Evolutionary conservation across 2,888 invertebrate genomes (phyloP).

Genomic region (Orthonychiurus folsomi): DNA sequence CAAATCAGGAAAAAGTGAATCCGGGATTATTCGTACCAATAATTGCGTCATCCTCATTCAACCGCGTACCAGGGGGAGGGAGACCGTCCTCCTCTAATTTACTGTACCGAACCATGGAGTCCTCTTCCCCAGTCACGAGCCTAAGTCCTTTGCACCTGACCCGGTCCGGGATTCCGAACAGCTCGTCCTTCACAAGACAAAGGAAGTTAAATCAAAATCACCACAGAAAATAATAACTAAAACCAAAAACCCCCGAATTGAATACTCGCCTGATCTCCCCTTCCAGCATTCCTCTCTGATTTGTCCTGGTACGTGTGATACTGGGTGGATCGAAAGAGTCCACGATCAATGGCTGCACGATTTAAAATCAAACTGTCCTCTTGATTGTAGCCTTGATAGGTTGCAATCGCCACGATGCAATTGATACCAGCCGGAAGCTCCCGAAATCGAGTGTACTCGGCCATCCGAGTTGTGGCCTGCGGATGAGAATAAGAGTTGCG

Average conservation of each 20-base stretch:
- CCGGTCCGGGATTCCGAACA: constrained; percentile 16
- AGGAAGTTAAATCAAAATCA: constrained; percentile 5
- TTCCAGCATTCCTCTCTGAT: constrained; percentile 13
- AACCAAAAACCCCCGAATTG: not conserved
- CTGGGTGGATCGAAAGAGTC: constrained; percentile 48
- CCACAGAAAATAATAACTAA: not conserved
- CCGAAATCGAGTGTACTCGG: constrained; percentile 50
- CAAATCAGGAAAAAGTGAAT: too few species aligned
- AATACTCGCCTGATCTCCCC: constrained; percentile 12
- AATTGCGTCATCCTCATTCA: constrained; percentile 5
- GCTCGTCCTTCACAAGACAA: constrained; percentile 19
- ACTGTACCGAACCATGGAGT: constrained; percentile 4
- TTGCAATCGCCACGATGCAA: constrained; percentile 54
- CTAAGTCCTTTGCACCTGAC: constrained; percentile 3
- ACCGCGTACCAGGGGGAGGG: constrained; percentile 14
- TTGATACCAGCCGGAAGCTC: constrained; percentile 48
- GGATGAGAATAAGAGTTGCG: too few species aligned
- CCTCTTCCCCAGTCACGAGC: not conserved
- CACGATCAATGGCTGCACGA: constrained; percentile 52
- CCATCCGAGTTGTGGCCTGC: constrained; percentile 50
- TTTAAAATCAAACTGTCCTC: constrained; percentile 56
- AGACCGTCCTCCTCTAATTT: constrained; percentile 24
- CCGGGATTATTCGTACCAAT: too few species aligned
- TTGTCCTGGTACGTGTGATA: constrained; percentile 20
- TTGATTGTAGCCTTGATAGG: constrained; percentile 57